A percentile compares a stretch with the other conserved stretches of the same genome.
phyloP scores from a whole-genome alignment of 2,113 vertebrate species.

The Puntigrus tetrazona region DNA sequence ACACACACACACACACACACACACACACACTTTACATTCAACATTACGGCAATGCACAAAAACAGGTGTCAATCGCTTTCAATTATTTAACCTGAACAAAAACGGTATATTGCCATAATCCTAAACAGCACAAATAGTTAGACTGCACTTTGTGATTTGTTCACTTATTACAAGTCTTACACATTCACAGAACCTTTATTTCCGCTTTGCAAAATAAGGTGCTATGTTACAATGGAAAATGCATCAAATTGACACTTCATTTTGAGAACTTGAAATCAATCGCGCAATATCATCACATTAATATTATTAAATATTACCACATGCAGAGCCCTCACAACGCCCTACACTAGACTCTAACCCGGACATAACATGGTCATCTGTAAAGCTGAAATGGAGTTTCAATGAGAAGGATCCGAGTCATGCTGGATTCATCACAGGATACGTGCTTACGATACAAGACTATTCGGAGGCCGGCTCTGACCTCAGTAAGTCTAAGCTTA shows the following conservation, averaged over 20 bases:
- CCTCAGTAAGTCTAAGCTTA: neutral
- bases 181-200: neutral
- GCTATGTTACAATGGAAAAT: neutral
- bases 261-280: neutral
- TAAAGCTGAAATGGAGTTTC: constrained; percentile 65
- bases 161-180: too few species aligned
- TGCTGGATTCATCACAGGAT: constrained; percentile 67
- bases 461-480: neutral
- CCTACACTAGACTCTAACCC: constrained; percentile 42
- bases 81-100: neutral
- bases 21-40: neutral
- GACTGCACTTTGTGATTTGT: too few species aligned
- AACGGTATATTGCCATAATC: neutral
- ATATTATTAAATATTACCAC: neutral
- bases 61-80: neutral
- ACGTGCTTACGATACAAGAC: constrained; percentile 55
- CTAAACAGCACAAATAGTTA: neutral
- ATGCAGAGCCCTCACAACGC: constrained; percentile 49
- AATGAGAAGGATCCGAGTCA: constrained; percentile 58
- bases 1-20: too few species aligned
- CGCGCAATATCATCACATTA: neutral
- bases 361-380: constrained; percentile 58
- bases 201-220: neutral
- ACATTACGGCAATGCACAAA: neutral
- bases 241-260: neutral